Evolutionary conservation across 1,140 invertebrate genomes (phyloP), one percentile per base, ranked within the genome.

Genomic region (Aphidius ervi): DNA sequence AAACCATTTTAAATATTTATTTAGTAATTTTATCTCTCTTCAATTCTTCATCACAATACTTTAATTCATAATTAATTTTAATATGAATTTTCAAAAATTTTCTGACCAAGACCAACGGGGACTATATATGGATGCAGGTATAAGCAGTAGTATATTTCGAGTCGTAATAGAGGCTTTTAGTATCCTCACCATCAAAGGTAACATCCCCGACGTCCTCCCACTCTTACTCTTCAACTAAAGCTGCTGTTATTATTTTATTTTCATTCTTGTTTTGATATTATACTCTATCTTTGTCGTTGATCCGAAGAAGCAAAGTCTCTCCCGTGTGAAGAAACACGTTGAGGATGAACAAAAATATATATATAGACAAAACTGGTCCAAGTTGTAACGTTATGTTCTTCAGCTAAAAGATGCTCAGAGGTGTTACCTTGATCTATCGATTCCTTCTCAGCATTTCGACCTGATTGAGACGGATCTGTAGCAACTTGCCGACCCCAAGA

Each of bases 361-460:
- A 3, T 31, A 2, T 31, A 16, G 16, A 16, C 16, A 31, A 31
- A 31, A 31, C 23, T 31, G 23, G 23, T 31, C 23, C 23, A 31
- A 4, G 23, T 31, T 31, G 4, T 31, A 31, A 4, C 4, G 23
- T 31, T 31, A 31, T 31, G 4, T 31, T 31, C 4, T 31, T 31
- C 23, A 31, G 4, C 23, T 31, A 31, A 31, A 31, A 31, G 23
- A 31, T 31, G 23, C 4, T 31, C 23, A 31, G 65, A 73, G 71
- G 71, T 73, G 71, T 70, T 73, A 69, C 68, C 67, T 71, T 73
- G 71, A 73, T 73, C 68, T 73, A 73, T 73, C 70, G 70, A 71
- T 70, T 69, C 55, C 67, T 71, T 64, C 65, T 62, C 65, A 67
- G 66, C 65, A 48, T 58, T 70, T 68, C 63, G 48, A 66, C 66